phyloP scores from a whole-genome alignment of 2,888 invertebrate species.

The Saturnia japonica region DNA sequence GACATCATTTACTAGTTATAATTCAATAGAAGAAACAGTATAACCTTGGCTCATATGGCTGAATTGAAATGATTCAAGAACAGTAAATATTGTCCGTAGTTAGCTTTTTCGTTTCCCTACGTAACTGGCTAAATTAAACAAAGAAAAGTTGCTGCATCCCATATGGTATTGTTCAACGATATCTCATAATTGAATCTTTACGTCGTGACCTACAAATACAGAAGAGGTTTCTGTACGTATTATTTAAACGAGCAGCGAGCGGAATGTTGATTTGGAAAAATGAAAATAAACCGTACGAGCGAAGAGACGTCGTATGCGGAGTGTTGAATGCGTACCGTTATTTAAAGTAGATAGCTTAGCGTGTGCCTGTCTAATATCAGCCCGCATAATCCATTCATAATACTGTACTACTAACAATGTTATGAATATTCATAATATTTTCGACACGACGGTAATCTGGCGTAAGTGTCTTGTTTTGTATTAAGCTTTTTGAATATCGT shows the following conservation, averaged over 20 bases:
- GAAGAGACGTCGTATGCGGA: constrained; percentile 19
- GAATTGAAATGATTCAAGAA: constrained; percentile 17
- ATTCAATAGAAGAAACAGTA: constrained; percentile 7
- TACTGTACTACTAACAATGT: constrained; percentile 46
- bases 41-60: constrained; percentile 1
- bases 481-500: constrained; percentile 36
- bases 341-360: constrained; percentile 17
- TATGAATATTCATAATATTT: constrained; percentile 56
- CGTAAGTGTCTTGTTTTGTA: constrained; percentile 30
- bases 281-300: constrained; percentile 24
- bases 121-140: constrained; percentile 63
- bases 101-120: constrained; percentile 59
- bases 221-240: constrained; percentile 41
- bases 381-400: constrained; percentile 43
- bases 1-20: background rate
- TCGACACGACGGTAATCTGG: constrained; percentile 41
- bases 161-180: constrained; percentile 67
- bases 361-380: constrained; percentile 17
- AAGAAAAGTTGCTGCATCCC: constrained; percentile 65
- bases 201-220: constrained; percentile 56
- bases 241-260: constrained; percentile 31
- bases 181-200: constrained; percentile 75
- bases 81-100: constrained; percentile 28
- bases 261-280: constrained; percentile 12
- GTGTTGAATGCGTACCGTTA: constrained; percentile 15